Percentiles rank a stretch among this genome's conserved stretches.
phyloP scores from a whole-genome alignment of 2,888 invertebrate genomes.

The Epinotia bilunana region DNA sequence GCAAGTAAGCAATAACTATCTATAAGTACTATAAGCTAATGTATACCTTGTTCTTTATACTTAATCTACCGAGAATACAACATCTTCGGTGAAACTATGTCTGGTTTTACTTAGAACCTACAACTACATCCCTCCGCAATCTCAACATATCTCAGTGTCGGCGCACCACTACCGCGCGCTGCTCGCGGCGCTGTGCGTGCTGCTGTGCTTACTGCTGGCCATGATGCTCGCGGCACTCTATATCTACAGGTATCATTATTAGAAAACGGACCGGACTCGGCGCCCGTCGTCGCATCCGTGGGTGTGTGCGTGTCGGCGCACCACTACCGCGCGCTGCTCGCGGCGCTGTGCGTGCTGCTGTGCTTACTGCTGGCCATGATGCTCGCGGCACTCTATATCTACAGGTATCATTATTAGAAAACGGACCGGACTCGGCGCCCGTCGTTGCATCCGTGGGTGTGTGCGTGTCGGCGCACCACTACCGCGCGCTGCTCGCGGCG shows the following conservation, averaged over 20 bases:
- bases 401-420: too few species aligned
- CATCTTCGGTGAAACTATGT: too few species aligned
- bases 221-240: conserved; percentile 89
- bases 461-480: conserved; percentile 92
- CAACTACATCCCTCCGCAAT: too few species aligned
- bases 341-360: conserved; percentile 90
- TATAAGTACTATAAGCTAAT: too few species aligned
- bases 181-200: conserved; percentile 90
- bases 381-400: conserved; percentile 89
- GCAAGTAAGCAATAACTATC: too few species aligned
- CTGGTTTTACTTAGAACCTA: too few species aligned
- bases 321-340: conserved; percentile 93
- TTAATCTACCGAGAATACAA: too few species aligned
- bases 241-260: too few species aligned
- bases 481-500: conserved; percentile 92
- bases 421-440: conserved; percentile 86
- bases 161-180: conserved; percentile 93
- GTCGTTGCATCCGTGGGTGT: conserved; percentile 87
- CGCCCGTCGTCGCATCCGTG: conserved; percentile 87
- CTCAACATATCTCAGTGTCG: too few species aligned
- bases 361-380: conserved; percentile 90
- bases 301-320: conserved; percentile 91
- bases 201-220: conserved; percentile 89
- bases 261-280: conserved; percentile 86
- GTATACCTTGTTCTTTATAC: too few species aligned